phyloP scores from a whole-genome alignment of 2,888 invertebrate species.

The Polyploca ridens region DNA sequence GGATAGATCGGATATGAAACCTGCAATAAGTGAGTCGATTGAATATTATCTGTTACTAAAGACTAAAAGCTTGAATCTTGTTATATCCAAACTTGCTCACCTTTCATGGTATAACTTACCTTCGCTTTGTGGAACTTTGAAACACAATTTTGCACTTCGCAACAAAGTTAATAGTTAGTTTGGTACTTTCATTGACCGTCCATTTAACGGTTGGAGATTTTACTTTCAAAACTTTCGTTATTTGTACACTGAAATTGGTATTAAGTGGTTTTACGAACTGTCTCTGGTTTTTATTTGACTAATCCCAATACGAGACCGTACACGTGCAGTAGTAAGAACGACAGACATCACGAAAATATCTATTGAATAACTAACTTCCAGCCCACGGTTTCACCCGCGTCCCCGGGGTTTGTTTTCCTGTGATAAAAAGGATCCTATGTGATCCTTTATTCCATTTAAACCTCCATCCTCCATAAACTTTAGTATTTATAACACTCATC shows the following conservation, averaged over 20 bases:
- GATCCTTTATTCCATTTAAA: too few relatives aligned
- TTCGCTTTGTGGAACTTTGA: constrained; percentile 25
- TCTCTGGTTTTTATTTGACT: not conserved
- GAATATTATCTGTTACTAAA: not conserved
- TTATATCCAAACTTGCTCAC: constrained; percentile 25
- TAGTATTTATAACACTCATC: too few relatives aligned
- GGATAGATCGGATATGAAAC: not conserved
- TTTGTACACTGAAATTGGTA: not conserved
- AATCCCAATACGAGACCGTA: not conserved
- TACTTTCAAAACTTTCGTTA: not conserved
- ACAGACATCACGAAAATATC: too few relatives aligned
- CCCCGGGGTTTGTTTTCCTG: too few relatives aligned
- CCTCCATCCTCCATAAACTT: too few relatives aligned
- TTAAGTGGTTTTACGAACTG: not conserved
- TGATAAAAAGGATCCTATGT: too few relatives aligned
- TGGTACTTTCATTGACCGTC: constrained; percentile 14
- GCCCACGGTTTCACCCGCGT: too few relatives aligned
- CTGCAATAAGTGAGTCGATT: not conserved
- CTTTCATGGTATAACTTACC: constrained; percentile 32
- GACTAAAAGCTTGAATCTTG: constrained; percentile 20
- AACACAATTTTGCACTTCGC: constrained; percentile 37
- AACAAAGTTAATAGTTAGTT: constrained; percentile 20
- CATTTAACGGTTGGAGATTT: not conserved
- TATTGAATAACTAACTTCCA: too few relatives aligned
- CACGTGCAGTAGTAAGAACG: not conserved